Conservation (phyloP, 2,113 vertebrate genomes). For the Psephotus haematonotus region DNA sequence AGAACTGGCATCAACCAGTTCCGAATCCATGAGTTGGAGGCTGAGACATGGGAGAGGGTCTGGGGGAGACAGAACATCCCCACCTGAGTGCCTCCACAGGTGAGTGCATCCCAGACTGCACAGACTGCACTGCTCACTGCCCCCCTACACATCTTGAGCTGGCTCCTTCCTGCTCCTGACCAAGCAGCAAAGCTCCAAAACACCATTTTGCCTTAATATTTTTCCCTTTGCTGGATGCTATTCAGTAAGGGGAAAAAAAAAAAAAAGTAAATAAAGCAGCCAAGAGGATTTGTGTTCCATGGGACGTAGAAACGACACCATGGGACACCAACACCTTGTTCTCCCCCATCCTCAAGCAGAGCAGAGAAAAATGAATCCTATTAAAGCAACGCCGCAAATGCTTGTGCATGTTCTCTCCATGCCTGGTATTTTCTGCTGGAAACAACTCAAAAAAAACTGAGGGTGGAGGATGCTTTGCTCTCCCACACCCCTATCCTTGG, state of each 20-base stretch:
- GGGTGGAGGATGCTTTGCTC: neutral
- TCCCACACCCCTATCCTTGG: neutral
- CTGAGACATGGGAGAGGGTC: no score
- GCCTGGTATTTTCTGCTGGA: neutral
- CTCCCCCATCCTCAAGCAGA: neutral
- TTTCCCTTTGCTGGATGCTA: neutral
- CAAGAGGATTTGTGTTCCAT: neutral
- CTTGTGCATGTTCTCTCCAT: neutral
- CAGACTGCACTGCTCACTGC: accelerated
- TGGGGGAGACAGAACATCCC: accelerated
- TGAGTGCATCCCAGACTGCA: accelerated
- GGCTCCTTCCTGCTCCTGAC: neutral
- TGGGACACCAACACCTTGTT: neutral
- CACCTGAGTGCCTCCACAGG: no score
- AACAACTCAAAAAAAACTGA: neutral
- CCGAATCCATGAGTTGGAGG: neutral
- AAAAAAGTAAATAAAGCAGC: neutral
- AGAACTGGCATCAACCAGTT: neutral
- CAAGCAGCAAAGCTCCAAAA: neutral
- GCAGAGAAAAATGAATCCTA: neutral
- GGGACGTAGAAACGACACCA: accelerated
- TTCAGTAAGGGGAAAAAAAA: neutral
- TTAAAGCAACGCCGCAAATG: neutral
- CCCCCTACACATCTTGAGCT: accelerated
- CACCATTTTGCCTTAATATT: neutral